Conservation (phyloP, 2,113 vertebrate genomes). For the Rhipidura dahli region DNA sequence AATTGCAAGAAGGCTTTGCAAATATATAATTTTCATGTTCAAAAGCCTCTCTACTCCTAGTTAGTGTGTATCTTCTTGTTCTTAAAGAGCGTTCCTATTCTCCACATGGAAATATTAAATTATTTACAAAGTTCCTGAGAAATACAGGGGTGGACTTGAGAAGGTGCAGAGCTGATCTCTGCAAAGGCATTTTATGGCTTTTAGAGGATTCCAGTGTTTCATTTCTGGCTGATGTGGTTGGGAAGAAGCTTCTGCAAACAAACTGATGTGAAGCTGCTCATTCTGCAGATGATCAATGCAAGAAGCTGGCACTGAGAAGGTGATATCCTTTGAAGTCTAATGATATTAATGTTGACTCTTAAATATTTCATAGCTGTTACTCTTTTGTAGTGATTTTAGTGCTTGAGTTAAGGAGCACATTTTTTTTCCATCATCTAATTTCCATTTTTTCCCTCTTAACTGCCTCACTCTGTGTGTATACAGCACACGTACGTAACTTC, state of each 20-base stretch:
- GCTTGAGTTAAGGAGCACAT: not conserved
- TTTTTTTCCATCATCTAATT: not conserved
- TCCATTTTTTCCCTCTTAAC: conserved; percentile 3
- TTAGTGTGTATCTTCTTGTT: not conserved
- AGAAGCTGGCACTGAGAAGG: conserved; percentile 8
- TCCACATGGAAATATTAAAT: conserved; percentile 18
- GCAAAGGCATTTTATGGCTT: not conserved
- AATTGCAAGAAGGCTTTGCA: not conserved
- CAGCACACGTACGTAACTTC: not conserved
- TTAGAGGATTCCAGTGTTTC: not conserved
- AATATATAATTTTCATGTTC: not conserved
- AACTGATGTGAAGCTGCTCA: not conserved
- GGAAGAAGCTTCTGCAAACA: conserved; percentile 39
- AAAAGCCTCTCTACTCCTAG: not conserved
- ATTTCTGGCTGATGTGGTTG: conserved; percentile 4
- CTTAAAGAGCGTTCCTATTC: not conserved
- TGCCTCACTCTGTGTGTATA: not conserved
- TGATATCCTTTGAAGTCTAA: conserved; percentile 43
- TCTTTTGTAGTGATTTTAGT: conserved; percentile 29
- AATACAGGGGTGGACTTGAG: not conserved
- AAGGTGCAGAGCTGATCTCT: not conserved
- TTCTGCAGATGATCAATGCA: not conserved
- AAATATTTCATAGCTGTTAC: conserved; percentile 39
- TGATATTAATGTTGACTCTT: conserved; percentile 39
- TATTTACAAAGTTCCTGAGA: conserved; percentile 26